These are phyloP conservation scores for Silurus lanzhouensis DNA, from an alignment of 2,797 vertebrate genomes.

Conservation along the genomic window DNA sequence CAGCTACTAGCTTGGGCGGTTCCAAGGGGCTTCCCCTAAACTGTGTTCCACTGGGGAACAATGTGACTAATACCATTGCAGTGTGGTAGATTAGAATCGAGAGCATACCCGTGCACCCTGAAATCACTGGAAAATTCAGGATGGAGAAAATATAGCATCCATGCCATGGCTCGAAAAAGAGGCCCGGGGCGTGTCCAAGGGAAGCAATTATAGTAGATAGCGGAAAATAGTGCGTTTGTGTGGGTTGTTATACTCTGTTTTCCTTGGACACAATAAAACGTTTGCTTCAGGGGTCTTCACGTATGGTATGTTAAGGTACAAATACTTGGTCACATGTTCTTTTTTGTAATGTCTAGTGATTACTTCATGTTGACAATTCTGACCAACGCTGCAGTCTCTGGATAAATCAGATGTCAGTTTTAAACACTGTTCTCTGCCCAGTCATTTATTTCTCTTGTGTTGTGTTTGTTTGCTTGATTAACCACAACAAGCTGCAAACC, in stretches of 20 bases:
- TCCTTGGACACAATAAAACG: background rate
- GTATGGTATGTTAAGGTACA: background rate
- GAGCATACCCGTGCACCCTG: background rate
- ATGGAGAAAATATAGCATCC: too few relatives aligned
- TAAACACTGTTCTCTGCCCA: background rate
- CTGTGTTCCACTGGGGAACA: conserved; percentile 13
- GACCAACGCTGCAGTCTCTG: background rate
- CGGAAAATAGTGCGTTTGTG: conserved; percentile 1
- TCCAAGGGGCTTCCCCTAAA: conserved; percentile 48
- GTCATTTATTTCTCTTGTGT: background rate
- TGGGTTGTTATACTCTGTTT: background rate
- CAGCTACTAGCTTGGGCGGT: conserved; percentile 44
- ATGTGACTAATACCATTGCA: conserved; percentile 15
- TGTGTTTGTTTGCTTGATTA: background rate
- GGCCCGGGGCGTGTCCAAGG: background rate
- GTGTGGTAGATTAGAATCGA: background rate
- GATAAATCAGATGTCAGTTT: background rate
- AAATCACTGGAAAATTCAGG: conserved; percentile 27
- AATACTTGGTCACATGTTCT: too few relatives aligned
- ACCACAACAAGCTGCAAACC: background rate
- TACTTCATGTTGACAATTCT: background rate
- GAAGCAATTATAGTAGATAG: background rate
- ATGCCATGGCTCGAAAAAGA: background rate
- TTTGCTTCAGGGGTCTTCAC: background rate
- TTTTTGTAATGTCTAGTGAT: background rate